These are phyloP conservation scores for Brachionus rubens DNA, from an alignment of 1,140 invertebrate genomes.

Conservation along the genomic window DNA sequence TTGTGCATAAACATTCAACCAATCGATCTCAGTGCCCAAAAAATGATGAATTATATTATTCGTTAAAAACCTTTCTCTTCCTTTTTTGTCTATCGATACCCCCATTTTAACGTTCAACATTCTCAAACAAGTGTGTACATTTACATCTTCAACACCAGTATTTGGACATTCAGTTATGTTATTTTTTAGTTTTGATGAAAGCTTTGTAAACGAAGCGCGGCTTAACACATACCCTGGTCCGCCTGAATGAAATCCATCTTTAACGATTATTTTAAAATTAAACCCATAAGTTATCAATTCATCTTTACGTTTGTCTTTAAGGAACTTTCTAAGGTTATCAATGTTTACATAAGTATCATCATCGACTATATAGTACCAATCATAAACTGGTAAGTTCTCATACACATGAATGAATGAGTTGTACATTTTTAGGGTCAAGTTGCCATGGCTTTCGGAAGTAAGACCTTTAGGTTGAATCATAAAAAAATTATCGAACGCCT, in stretches of 20 bases:
- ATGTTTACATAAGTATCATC: slow-evolving; percentile 78
- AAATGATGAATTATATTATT: neutral
- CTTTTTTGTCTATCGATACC: neutral
- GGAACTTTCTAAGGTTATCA: slow-evolving; percentile 60
- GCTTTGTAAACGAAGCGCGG: neutral
- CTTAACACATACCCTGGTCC: slow-evolving; percentile 56
- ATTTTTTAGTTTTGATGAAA: neutral
- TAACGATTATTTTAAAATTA: slow-evolving; percentile 11
- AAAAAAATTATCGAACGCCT: neutral
- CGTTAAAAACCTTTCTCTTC: slow-evolving; percentile 17
- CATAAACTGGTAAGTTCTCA: slow-evolving; percentile 58
- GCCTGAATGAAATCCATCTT: slow-evolving; percentile 37
- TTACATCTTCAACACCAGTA: neutral
- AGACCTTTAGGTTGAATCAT: neutral
- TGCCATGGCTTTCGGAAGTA: neutral
- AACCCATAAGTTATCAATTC: slow-evolving; percentile 47
- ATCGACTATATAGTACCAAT: slow-evolving; percentile 91
- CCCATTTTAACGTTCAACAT: neutral
- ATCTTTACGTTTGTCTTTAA: slow-evolving; percentile 49
- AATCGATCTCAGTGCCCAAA: neutral
- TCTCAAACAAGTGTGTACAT: neutral
- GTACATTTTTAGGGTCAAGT: slow-evolving; percentile 1
- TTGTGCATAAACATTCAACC: neutral
- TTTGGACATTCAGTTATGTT: neutral
- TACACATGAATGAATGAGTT: slow-evolving; percentile 60